Evolutionary conservation across 2,888 invertebrate species (phyloP).

Genomic region (Hedychridium roseum): DNA sequence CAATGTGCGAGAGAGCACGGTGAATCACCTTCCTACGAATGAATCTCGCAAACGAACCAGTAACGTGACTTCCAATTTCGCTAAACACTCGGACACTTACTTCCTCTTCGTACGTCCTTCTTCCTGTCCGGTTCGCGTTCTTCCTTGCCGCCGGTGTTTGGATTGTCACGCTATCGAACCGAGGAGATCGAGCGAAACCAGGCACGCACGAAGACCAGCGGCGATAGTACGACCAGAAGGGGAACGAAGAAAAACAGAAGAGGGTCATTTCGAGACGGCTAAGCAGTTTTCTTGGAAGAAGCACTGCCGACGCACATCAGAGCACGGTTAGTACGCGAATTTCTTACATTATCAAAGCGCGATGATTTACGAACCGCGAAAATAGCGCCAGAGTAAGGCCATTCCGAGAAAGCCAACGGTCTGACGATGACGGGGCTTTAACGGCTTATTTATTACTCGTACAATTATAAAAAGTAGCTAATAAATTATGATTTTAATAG

Average conservation of each 20-base stretch:
- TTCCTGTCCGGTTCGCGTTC: conserved; percentile 5
- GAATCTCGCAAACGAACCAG: conserved; percentile 36
- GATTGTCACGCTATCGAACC: neutral
- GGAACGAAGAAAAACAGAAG: neutral
- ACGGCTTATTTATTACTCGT: neutral
- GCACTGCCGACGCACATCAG: no score
- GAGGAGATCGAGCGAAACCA: neutral
- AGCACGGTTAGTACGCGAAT: conserved; percentile 34
- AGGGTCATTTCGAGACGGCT: conserved; percentile 6
- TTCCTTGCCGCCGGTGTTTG: conserved; percentile 6
- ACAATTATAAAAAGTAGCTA: neutral
- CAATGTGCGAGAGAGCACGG: conserved; percentile 35
- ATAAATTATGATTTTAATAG: neutral
- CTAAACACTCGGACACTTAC: no score
- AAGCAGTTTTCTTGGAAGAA: conserved; percentile 36
- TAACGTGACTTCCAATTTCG: conserved; percentile 22
- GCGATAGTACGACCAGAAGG: conserved; percentile 3
- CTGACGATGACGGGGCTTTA: neutral
- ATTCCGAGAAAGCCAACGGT: no score
- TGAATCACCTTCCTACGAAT: conserved; percentile 42
- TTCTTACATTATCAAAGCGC: neutral
- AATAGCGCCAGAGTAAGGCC: neutral
- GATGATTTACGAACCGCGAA: neutral
- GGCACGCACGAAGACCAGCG: neutral
- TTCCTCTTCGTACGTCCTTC: conserved; percentile 5